Base-by-base conservation (phyloP, 2,113 vertebrate genomes). In the Tupaia chinensis region DNA sequence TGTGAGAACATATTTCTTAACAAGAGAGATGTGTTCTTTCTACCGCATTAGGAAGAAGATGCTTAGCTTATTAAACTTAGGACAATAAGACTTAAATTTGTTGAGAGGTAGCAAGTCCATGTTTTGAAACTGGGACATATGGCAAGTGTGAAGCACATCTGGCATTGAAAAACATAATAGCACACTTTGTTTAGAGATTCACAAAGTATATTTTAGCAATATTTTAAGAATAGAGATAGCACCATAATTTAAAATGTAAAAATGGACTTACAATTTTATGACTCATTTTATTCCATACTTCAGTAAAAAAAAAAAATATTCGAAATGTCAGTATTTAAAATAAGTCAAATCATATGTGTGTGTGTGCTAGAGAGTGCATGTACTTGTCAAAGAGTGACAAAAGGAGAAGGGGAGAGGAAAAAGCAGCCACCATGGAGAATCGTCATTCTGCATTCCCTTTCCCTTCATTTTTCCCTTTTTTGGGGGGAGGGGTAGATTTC, bases 1-100 rank as follows among this genome's bases (percentile, higher is more conserved):
- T 74, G 93, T 53, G 17, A 87, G 84, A 93, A 96, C 4, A 76
- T 7, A 88, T 97, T 61, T 90, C 56, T 94, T 9, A 95, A 82
- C 17, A 91, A 90, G 89, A 54, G 61, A 80, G 25, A 83, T 84
- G 9, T 73, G 78, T 92, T 94, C 87, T 69, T 29, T 61, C 34
- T 0, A 12, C 23, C 22, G 4, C 29, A 61, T 85, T 86, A 54
- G 86, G 54, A 94, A 68, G 29, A 83, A 87, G 20, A 83, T 14
- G 34, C 9, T 87, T 66, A 72, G 23, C 11, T 60, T 88, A 6
- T 91, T 94, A 95, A 96, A 90, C 19, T 80, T 82, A 27, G 17
- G 23, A 91, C 85, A 95, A 58, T 80, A 77, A 89, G 32, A 65
- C 13, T 93, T 72, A 87, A 34, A 12, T 83, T 82, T 93, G 15